Percentiles rank a stretch among this genome's conserved stretches.
These are phyloP conservation scores for Drosophila kanekoi DNA, from an alignment of 2,888 invertebrate genomes.

Conservation along the genomic window DNA sequence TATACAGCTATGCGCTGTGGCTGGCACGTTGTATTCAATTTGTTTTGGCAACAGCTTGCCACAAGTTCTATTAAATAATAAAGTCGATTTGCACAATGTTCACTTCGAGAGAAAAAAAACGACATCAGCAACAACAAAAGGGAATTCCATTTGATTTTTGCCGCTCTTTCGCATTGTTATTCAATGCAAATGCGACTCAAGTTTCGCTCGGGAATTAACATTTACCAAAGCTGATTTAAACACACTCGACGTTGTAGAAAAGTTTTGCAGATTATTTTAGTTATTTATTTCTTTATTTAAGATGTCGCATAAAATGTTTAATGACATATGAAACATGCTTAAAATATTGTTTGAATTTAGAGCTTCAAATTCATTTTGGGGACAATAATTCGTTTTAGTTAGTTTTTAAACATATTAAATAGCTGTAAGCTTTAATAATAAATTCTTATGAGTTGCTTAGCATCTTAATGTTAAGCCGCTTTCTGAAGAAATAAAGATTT, in stretches of 20 bases:
- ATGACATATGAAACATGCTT: neutral
- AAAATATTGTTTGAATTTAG: neutral
- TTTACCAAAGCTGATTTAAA: slow-evolving; percentile 37
- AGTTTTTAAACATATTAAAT: too few relatives aligned
- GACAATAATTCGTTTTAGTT: too few relatives aligned
- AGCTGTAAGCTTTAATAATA: too few relatives aligned
- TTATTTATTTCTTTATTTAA: neutral
- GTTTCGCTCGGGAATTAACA: slow-evolving; percentile 17
- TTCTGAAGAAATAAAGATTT: too few relatives aligned
- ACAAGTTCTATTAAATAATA: slow-evolving; percentile 79
- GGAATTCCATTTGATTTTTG: slow-evolving; percentile 22
- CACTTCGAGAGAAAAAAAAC: slow-evolving; percentile 22
- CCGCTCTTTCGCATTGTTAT: slow-evolving; percentile 25
- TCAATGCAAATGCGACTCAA: slow-evolving; percentile 41
- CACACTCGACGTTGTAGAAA: slow-evolving; percentile 10
- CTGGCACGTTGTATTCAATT: slow-evolving; percentile 75
- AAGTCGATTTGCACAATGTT: slow-evolving; percentile 74
- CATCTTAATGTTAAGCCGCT: too few relatives aligned
- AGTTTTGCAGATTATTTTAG: neutral
- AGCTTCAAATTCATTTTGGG: too few relatives aligned
- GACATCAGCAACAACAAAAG: slow-evolving; percentile 2
- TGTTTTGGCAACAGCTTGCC: slow-evolving; percentile 79
- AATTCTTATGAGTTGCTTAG: too few relatives aligned
- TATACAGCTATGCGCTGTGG: slow-evolving; percentile 26
- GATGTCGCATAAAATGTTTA: neutral